Evolutionary conservation across 2,113 vertebrate genomes (phyloP).

Genomic region (Hymenochirus boettgeri): DNA sequence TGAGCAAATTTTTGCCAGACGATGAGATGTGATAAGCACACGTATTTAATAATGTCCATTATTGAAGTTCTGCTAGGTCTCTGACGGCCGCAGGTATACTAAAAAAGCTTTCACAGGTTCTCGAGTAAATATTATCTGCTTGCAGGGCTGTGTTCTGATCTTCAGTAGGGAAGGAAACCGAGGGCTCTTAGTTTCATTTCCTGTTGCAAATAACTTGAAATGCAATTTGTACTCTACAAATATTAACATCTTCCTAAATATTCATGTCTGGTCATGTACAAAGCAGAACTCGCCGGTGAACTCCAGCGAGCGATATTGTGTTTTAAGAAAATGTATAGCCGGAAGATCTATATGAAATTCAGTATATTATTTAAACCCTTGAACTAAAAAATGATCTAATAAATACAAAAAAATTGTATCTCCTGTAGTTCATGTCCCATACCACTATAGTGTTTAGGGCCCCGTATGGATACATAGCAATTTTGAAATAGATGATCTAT

Average conservation of each 20-base stretch:
- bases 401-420: too few species aligned
- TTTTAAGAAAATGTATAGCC: too few species aligned
- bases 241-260: conserved; percentile 18
- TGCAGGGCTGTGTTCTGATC: conserved; percentile 15
- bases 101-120: conserved; percentile 22
- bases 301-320: too few species aligned
- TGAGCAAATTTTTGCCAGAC: too few species aligned
- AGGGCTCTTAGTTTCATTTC: conserved; percentile 15
- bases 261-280: conserved; percentile 9
- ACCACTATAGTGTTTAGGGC: too few species aligned
- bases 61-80: not conserved
- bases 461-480: too few species aligned
- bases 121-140: conserved; percentile 11
- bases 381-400: not conserved
- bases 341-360: too few species aligned
- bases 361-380: too few species aligned
- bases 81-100: not conserved
- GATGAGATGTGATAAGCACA: too few species aligned
- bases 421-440: too few species aligned
- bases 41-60: conserved; percentile 9
- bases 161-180: conserved; percentile 7
- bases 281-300: too few species aligned
- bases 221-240: conserved; percentile 16
- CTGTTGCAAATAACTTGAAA: conserved; percentile 25
- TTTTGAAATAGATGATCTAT: too few species aligned